Conservation (phyloP, 2,113 vertebrate species). For the Trogon melanurus region DNA sequence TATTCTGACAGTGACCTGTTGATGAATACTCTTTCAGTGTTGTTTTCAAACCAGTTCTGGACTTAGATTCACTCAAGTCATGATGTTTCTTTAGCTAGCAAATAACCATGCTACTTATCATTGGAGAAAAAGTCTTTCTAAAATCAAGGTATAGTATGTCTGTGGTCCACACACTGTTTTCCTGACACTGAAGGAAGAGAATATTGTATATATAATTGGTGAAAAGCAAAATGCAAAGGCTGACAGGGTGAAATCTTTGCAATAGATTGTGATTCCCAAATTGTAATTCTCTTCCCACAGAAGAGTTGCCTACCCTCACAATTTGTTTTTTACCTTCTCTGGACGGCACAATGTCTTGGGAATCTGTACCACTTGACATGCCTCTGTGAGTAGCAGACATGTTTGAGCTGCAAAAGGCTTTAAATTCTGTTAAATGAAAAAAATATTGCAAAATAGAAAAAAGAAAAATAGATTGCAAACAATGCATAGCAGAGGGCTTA, state of each 20-base stretch:
- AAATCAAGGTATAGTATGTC: background rate
- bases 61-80: background rate
- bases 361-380: background rate
- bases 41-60: background rate
- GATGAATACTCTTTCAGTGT: background rate
- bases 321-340: background rate
- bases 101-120: too few relatives aligned
- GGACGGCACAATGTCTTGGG: background rate
- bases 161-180: background rate
- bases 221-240: background rate
- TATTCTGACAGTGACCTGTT: background rate
- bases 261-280: background rate
- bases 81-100: background rate
- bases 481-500: background rate
- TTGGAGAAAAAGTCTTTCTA: background rate
- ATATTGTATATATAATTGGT: background rate
- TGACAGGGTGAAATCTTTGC: background rate
- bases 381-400: background rate
- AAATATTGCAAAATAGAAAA: background rate
- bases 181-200: background rate
- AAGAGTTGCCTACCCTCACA: background rate
- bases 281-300: background rate
- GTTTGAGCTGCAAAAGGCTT: background rate
- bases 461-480: background rate
- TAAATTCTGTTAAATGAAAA: background rate